These are phyloP conservation scores for Eulimnadia texana DNA, from an alignment of 1,140 invertebrate genomes.

Conservation along the genomic window DNA sequence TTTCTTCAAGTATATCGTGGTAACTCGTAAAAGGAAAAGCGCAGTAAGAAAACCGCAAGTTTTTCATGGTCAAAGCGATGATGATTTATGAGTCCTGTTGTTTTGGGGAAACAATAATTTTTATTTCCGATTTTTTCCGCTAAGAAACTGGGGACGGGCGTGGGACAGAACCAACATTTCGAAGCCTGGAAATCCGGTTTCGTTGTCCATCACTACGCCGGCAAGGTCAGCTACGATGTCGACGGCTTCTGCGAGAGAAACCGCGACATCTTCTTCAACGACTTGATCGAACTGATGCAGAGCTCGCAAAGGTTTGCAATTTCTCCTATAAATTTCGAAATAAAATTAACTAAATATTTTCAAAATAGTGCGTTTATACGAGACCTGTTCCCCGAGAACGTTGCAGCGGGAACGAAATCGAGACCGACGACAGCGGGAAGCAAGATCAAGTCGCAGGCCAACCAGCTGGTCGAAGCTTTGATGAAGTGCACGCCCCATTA, in stretches of 20 bases:
- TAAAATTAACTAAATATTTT: slow-evolving; percentile 10
- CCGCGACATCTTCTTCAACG: slow-evolving; percentile 53
- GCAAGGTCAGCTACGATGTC: slow-evolving; percentile 50
- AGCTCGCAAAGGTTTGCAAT: slow-evolving; percentile 45
- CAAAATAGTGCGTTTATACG: slow-evolving; percentile 41
- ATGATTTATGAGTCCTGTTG: no score
- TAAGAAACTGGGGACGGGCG: slow-evolving; percentile 43
- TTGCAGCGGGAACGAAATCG: slow-evolving; percentile 37
- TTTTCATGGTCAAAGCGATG: no score
- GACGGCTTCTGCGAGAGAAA: slow-evolving; percentile 64
- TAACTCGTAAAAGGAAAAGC: no score
- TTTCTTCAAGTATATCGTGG: no score
- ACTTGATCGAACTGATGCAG: slow-evolving; percentile 58
- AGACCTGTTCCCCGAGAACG: slow-evolving; percentile 45
- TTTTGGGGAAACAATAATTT: no score
- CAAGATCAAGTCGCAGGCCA: slow-evolving; percentile 59
- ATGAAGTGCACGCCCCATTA: slow-evolving; percentile 59
- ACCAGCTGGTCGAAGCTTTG: slow-evolving; percentile 50
- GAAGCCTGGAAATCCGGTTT: slow-evolving; percentile 43
- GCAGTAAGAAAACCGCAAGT: no score
- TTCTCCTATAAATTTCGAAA: background rate
- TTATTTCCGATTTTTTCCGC: no score
- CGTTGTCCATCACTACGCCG: slow-evolving; percentile 56
- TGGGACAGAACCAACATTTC: slow-evolving; percentile 44
- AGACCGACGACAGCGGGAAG: slow-evolving; percentile 53